A percentile compares a stretch with the other conserved stretches of the same genome.
These are phyloP conservation scores for Chaetophractus vellerosus DNA, from an alignment of 2,797 vertebrate species.

Conservation along the genomic window DNA sequence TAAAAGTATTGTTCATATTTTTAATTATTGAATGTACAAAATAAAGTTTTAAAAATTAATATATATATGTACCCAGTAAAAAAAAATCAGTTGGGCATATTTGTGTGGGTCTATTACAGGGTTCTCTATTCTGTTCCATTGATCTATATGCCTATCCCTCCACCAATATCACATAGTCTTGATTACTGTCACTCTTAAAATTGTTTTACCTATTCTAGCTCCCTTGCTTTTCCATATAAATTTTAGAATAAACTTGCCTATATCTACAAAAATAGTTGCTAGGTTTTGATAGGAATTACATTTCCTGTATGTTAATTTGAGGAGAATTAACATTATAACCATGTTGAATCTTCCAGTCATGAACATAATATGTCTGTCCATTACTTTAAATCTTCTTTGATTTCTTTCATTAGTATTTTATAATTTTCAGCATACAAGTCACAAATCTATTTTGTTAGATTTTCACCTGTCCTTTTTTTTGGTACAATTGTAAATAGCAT, in stretches of 20 bases:
- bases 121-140: no score
- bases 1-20: no score
- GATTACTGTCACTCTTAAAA: neutral
- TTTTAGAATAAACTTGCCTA: no score
- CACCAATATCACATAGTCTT: neutral
- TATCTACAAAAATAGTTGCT: neutral
- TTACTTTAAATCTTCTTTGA: no score
- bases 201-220: neutral
- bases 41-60: no score
- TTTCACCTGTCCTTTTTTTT: neutral
- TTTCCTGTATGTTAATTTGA: neutral
- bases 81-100: no score
- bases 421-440: neutral
- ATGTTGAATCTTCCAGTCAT: neutral
- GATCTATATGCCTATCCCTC: neutral
- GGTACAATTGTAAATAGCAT: no score
- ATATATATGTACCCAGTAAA: no score
- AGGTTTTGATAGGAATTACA: neutral
- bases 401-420: no score
- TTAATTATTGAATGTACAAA: no score
- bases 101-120: no score
- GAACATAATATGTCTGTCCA: neutral
- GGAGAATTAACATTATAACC: neutral
- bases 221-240: neutral
- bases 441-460: neutral